A percentile compares a stretch with the other conserved stretches of the same genome.
These are phyloP conservation scores for Hydropsyche betteni DNA, from an alignment of 2,888 invertebrate genomes.

Conservation along the genomic window DNA sequence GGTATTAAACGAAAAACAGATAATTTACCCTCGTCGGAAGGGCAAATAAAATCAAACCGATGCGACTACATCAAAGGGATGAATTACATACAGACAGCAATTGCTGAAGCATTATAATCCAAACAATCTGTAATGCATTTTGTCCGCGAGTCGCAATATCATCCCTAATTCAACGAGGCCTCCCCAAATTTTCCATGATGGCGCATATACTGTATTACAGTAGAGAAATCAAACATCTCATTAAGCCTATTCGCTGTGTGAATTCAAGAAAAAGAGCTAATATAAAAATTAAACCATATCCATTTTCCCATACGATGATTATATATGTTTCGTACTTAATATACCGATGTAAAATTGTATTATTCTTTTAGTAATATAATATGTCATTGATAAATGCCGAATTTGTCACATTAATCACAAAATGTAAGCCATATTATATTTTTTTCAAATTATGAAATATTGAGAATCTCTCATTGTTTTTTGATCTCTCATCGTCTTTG, in stretches of 20 bases:
- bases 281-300: too few relatives aligned
- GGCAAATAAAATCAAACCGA: slow-evolving; percentile 33
- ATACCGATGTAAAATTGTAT: too few relatives aligned
- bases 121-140: slow-evolving; percentile 48
- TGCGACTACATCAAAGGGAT: slow-evolving; percentile 49
- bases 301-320: too few relatives aligned
- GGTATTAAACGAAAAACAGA: background rate
- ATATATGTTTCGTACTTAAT: too few relatives aligned
- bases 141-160: slow-evolving; percentile 12
- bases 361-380: too few relatives aligned
- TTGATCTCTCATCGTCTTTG: background rate
- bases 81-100: slow-evolving; percentile 47
- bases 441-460: slow-evolving; percentile 9
- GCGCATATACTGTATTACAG: background rate
- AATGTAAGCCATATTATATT: background rate
- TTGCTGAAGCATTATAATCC: slow-evolving; percentile 51
- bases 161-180: slow-evolving; percentile 20
- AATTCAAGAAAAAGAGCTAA: too few relatives aligned
- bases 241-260: too few relatives aligned
- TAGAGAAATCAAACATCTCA: background rate
- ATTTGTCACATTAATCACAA: background rate
- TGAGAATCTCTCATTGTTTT: background rate
- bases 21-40: slow-evolving; percentile 33
- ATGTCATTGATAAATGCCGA: too few relatives aligned
- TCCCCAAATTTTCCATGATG: background rate